Percentiles rank a stretch among this genome's conserved stretches.
These are phyloP conservation scores for Xylocopa sonorina DNA, from an alignment of 1,140 invertebrate genomes.

Conservation along the genomic window DNA sequence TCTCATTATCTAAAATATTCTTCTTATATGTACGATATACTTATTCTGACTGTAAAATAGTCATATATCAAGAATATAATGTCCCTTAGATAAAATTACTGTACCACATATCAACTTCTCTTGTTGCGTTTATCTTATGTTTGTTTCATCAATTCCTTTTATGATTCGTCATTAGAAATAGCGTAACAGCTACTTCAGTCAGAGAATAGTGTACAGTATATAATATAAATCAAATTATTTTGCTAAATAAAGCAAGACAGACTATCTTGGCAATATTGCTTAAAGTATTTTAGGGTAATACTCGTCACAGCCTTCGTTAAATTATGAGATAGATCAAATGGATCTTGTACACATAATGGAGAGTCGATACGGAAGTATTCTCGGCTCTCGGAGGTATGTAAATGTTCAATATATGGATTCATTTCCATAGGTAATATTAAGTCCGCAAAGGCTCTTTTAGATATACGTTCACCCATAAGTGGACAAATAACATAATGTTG, in stretches of 20 bases:
- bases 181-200: not conserved
- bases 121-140: not conserved
- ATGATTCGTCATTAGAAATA: not conserved
- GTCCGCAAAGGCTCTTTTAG: slow-evolving; percentile 68
- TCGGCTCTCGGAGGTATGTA: slow-evolving; percentile 46
- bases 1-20: not conserved
- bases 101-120: not conserved
- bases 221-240: not conserved
- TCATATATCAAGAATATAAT: not conserved
- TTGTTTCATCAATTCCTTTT: not conserved
- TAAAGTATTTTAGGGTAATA: slow-evolving; percentile 56
- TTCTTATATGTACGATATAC: not conserved
- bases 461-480: slow-evolving; percentile 73
- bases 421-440: slow-evolving; percentile 52
- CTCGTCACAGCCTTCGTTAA: slow-evolving; percentile 71
- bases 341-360: slow-evolving; percentile 81
- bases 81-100: not conserved
- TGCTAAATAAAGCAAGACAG: not conserved
- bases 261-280: slow-evolving; percentile 56
- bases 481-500: slow-evolving; percentile 78
- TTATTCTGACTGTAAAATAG: not conserved
- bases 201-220: not conserved
- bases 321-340: slow-evolving; percentile 81
- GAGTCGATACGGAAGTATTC: slow-evolving; percentile 72
- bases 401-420: slow-evolving; percentile 31